Evolutionary conservation across 2,113 vertebrate species (phyloP).

Genomic region (Anguilla rostrata): DNA sequence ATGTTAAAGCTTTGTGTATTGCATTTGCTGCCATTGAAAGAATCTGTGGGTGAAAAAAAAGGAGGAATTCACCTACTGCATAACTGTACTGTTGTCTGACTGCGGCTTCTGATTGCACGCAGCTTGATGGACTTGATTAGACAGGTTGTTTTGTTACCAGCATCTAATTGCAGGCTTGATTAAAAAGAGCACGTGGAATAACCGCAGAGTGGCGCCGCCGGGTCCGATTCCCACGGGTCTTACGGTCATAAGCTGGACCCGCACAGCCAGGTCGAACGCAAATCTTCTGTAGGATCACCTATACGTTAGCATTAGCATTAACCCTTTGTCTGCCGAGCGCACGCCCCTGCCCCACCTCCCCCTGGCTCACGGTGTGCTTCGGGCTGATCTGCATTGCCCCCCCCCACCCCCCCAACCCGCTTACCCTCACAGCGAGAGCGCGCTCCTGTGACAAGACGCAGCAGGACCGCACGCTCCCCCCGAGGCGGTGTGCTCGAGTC

Average conservation of each 20-base stretch:
- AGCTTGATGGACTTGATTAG: neutral
- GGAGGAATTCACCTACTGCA: neutral
- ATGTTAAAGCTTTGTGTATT: constrained; percentile 12
- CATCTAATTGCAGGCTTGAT: constrained; percentile 60
- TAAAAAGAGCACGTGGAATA: constrained; percentile 34
- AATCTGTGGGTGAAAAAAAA: neutral
- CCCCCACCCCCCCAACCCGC: neutral
- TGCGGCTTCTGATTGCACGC: neutral
- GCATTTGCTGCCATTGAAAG: neutral
- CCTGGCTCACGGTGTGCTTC: constrained; percentile 14
- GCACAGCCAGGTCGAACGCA: neutral
- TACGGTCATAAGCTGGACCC: neutral
- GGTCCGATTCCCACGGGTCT: neutral
- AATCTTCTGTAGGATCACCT: neutral
- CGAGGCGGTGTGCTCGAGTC: neutral
- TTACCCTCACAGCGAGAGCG: neutral
- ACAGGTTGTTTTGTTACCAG: constrained; percentile 25
- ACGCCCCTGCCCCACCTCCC: neutral
- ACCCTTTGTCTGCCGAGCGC: neutral
- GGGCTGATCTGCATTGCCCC: neutral
- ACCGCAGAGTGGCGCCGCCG: constrained; percentile 45
- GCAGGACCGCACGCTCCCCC: neutral
- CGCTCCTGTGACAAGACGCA: neutral
- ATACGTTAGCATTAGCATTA: neutral
- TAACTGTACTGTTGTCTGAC: neutral